phyloP scores from a whole-genome alignment of 2,797 vertebrate species.

The Scleropages formosus region DNA sequence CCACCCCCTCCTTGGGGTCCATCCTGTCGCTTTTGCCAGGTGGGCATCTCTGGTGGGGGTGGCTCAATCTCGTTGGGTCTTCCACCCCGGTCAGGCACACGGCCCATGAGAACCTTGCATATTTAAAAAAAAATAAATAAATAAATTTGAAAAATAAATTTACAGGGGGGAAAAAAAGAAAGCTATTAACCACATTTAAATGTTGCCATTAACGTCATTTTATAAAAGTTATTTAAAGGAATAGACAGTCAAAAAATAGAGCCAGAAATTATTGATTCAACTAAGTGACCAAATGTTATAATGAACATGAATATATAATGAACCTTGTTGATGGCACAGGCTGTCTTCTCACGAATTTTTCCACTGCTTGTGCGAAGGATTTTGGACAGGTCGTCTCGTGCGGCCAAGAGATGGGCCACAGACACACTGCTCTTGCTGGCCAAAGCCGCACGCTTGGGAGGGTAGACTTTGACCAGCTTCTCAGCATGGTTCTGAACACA shows the following conservation, averaged over 20 bases:
- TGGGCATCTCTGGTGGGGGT: conserved; percentile 96
- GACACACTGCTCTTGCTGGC: conserved; percentile 76
- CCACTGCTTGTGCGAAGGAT: conserved; percentile 93
- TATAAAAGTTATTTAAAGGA: no score
- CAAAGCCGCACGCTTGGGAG: conserved; percentile 81
- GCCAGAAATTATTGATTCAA: no score
- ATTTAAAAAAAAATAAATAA: conserved; percentile 31
- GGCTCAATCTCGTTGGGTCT: conserved; percentile 94
- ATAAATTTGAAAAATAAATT: neutral
- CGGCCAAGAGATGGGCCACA: conserved; percentile 85
- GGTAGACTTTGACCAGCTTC: conserved; percentile 88
- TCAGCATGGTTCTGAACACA: conserved; percentile 76
- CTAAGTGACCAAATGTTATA: no score
- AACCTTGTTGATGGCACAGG: conserved; percentile 96
- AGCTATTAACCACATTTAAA: neutral
- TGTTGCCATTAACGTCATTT: no score
- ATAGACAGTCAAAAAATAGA: no score
- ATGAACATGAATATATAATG: no score
- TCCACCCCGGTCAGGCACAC: conserved; percentile 94
- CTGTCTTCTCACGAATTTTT: conserved; percentile 86
- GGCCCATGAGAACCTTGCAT: conserved; percentile 89
- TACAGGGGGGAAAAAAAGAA: neutral
- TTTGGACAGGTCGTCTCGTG: conserved; percentile 91
- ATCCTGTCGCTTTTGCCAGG: conserved; percentile 96
- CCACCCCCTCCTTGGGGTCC: conserved; percentile 76